Conservation (phyloP, 2,113 vertebrate species). For the Oryzias melastigma region DNA sequence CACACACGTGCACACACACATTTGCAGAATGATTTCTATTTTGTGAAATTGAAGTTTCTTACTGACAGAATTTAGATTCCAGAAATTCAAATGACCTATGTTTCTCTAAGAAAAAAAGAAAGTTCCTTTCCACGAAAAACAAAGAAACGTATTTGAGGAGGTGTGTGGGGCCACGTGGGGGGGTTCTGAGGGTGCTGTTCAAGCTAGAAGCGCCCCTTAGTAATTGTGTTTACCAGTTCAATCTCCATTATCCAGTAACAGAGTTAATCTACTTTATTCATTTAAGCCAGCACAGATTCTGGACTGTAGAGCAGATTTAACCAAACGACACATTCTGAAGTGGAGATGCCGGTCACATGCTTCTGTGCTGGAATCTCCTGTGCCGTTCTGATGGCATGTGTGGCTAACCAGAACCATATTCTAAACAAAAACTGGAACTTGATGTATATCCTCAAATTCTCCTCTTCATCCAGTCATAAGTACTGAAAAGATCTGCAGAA, state of each 20-base stretch:
- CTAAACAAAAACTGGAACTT: neutral
- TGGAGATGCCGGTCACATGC: conserved; percentile 47
- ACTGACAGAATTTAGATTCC: too few species aligned
- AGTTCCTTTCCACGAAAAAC: too few species aligned
- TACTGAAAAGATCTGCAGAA: neutral
- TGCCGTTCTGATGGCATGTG: conserved; percentile 21
- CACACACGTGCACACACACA: too few species aligned
- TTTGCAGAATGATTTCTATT: too few species aligned
- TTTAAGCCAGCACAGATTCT: conserved; percentile 67
- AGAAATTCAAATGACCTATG: too few species aligned
- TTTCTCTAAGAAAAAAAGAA: too few species aligned
- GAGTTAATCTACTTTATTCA: conserved; percentile 76
- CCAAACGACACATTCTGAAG: conserved; percentile 69
- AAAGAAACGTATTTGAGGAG: too few species aligned
- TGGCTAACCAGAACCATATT: neutral
- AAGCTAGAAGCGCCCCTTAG: conserved; percentile 44
- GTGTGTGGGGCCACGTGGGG: too few species aligned
- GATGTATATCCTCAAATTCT: neutral
- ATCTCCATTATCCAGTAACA: conserved; percentile 71
- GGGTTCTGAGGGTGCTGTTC: too few species aligned
- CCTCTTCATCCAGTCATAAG: neutral
- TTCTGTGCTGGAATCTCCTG: conserved; percentile 50
- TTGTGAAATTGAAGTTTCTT: too few species aligned
- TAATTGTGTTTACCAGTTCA: conserved; percentile 71
- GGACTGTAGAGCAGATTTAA: conserved; percentile 72